A percentile compares a stretch with the other conserved stretches of the same genome.
phyloP scores from a whole-genome alignment of 2,113 vertebrate species.

The Nicator chloris region DNA sequence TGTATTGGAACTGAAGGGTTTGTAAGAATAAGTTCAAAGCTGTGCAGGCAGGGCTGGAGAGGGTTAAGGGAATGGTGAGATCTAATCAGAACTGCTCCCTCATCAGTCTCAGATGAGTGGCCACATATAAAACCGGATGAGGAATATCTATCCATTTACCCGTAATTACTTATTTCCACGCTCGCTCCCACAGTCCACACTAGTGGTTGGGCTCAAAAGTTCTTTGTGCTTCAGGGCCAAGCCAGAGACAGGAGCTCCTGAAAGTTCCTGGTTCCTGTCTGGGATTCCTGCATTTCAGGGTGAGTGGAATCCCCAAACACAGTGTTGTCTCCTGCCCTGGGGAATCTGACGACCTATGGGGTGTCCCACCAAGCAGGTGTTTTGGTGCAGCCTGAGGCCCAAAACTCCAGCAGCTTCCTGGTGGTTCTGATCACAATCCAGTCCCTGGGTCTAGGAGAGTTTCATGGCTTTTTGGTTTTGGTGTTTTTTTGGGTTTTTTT shows the following conservation, averaged over 20 bases:
- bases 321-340: background rate
- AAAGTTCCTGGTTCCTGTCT: background rate
- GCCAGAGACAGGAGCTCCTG: background rate
- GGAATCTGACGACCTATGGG: background rate
- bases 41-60: background rate
- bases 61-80: conserved; percentile 25
- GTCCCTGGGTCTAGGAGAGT: background rate
- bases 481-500: fast-evolving
- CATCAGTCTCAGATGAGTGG: conserved; percentile 57
- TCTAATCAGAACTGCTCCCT: conserved; percentile 23
- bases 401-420: background rate
- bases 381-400: background rate
- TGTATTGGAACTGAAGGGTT: background rate
- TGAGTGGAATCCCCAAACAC: background rate
- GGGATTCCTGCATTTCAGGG: background rate
- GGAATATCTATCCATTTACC: conserved; percentile 16
- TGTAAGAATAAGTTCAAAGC: background rate
- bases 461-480: fast-evolving
- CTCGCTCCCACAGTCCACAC: background rate
- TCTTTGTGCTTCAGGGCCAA: background rate
- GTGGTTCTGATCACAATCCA: background rate
- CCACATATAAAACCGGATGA: background rate
- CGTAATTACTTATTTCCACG: conserved; percentile 17
- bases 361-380: background rate
- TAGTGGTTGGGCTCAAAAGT: background rate